Evolutionary conservation across 2,888 invertebrate genomes (phyloP), one percentile per base, ranked within the genome.

Genomic region (Sphaerophoria rueppellii): DNA sequence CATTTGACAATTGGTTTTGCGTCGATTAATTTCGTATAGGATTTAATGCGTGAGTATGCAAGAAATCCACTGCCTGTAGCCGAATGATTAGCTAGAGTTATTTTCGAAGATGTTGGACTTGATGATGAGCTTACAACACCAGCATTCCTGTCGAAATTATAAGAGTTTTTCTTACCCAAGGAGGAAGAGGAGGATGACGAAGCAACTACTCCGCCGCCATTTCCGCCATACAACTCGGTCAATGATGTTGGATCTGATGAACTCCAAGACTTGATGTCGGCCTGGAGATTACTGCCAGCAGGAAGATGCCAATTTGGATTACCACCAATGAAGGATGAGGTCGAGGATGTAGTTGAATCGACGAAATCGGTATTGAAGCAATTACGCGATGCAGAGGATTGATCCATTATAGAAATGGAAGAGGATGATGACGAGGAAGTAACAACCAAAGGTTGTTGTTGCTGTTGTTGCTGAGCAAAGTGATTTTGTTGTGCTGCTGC

Each of bases 41-140:
- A 87, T 81, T 89, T 89, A 43, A 90, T 87, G 46, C 88, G 88
- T 6, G 89, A 87, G 76, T 89, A 89, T 52, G 88, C 88, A 58
- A 89, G 78, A 78, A 90, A 90, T 3, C 89, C 89, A 83, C 90
- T 90, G 32, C 69, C 76, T 52, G 85, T 78, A 16, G 88, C 69
- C 57, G 90, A 89, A 85, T 90, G 90, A 88, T 90, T 90, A 16
- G 87, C 37, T 24, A 90, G 72, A 14, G 90, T 89, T n/a, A 90
- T 85, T 24, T 54, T 60, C 3, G 70, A 54, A 11, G 78, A 73
- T 0, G 69, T 55, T 6, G 67, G 48, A 32, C 35, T 63, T 12
- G 60, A 48, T 12, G 65, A n/a, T 6, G 48, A 55, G 24, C 52
- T 54, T 3, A 46, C 46, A n/a, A 40, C 70, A n/a, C 50, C 70